These are phyloP conservation scores for Papilio demoleus DNA, from an alignment of 2,888 invertebrate species.

Conservation along the genomic window DNA sequence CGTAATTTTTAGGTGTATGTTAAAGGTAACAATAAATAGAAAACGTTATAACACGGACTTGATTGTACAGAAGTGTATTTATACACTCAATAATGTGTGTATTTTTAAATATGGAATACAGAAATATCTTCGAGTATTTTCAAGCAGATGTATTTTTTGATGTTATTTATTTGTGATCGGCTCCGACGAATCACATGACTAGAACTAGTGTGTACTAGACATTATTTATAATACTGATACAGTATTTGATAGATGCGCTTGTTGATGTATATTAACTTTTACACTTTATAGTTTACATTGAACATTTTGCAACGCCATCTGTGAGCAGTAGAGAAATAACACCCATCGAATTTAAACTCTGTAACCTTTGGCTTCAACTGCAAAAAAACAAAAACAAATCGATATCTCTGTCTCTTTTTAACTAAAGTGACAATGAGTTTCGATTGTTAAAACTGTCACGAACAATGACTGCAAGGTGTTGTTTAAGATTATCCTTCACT, in stretches of 20 bases:
- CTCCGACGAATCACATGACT: constrained; percentile 35
- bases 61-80: constrained; percentile 17
- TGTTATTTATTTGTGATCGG: constrained; percentile 32
- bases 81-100: constrained; percentile 13
- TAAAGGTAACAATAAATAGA: neutral
- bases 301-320: neutral
- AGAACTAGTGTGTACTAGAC: constrained; percentile 17
- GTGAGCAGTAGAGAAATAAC: neutral
- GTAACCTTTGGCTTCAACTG: neutral
- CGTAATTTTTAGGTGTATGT: no score
- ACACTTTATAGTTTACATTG: neutral
- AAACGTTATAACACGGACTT: neutral
- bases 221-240: constrained; percentile 28
- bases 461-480: neutral
- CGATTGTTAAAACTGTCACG: no score
- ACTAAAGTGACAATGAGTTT: no score
- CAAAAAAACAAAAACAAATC: neutral
- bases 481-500: neutral
- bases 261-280: constrained; percentile 12
- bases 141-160: constrained; percentile 16
- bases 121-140: constrained; percentile 27
- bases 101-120: constrained; percentile 20
- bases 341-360: neutral
- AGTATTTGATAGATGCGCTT: constrained; percentile 10
- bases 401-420: no score